Evolutionary conservation across 2,113 vertebrate genomes (phyloP).

Genomic region (Uria aalge): DNA sequence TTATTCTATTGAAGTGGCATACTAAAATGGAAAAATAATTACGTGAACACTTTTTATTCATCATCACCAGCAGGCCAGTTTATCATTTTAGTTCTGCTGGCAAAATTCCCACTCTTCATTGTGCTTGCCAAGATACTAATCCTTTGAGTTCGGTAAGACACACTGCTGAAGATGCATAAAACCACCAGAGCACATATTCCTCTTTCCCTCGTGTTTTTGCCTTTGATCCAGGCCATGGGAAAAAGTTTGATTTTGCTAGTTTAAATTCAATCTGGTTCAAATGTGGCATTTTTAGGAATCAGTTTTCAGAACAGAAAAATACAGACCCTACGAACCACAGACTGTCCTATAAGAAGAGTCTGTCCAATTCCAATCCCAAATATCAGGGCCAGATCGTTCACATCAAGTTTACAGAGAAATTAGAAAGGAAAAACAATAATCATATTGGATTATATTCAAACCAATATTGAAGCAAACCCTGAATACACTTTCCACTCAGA

Average conservation of each 20-base stretch:
- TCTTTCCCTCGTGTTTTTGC: neutral
- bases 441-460: neutral
- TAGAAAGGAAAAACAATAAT: neutral
- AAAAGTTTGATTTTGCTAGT: neutral
- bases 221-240: neutral
- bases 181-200: neutral
- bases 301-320: neutral
- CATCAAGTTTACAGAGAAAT: neutral
- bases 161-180: neutral
- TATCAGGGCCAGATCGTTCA: neutral
- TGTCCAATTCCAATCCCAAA: neutral
- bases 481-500: neutral
- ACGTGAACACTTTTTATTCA: neutral
- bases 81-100: neutral
- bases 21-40: neutral
- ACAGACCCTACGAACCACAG: neutral
- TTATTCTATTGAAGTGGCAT: neutral
- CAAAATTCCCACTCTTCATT: neutral
- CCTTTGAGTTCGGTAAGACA: neutral
- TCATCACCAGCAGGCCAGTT: neutral
- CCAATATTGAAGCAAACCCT: neutral
- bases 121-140: neutral
- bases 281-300: neutral
- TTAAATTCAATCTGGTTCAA: neutral
- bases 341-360: neutral